A percentile compares a stretch with the other conserved stretches of the same genome.
Conservation (phyloP, 2,888 invertebrate genomes). For the Mactromeris polynyma region DNA sequence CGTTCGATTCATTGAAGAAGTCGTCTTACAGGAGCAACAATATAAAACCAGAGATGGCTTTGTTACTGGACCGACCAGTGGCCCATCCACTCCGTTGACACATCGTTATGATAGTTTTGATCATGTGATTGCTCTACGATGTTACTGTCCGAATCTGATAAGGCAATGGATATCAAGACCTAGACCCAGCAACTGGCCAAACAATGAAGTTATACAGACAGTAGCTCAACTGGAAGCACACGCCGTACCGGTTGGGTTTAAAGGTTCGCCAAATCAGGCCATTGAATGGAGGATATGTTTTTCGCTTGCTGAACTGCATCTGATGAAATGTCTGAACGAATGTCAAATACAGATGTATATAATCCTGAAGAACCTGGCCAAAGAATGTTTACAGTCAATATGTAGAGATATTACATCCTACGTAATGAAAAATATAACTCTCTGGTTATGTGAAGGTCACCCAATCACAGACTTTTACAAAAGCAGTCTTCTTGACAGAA, state of each 20-base stretch:
- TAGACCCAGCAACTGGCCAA: slow-evolving; percentile 19
- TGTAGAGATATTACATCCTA: slow-evolving; percentile 28
- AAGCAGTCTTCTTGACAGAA: background rate
- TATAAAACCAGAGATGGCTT: background rate
- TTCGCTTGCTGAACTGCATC: slow-evolving; percentile 29
- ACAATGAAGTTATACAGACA: background rate
- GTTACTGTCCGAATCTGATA: slow-evolving; percentile 12
- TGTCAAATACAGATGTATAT: slow-evolving; percentile 32
- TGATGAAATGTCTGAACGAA: slow-evolving; percentile 31
- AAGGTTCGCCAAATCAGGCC: background rate
- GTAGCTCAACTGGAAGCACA: slow-evolving; percentile 5
- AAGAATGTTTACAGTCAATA: background rate
- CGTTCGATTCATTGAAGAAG: background rate
- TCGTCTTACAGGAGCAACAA: background rate
- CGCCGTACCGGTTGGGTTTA: slow-evolving; percentile 29
- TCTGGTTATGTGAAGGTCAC: slow-evolving; percentile 21
- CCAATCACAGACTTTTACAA: background rate
- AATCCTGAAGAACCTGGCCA: slow-evolving; percentile 1
- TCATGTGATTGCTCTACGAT: background rate
- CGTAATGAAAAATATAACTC: slow-evolving; percentile 28
- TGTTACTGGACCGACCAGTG: background rate
- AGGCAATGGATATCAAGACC: background rate
- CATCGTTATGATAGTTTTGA: background rate
- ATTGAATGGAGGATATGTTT: slow-evolving; percentile 43
- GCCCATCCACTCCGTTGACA: background rate